Conservation (phyloP, 2,797 vertebrate species). For the Falco berigora region DNA sequence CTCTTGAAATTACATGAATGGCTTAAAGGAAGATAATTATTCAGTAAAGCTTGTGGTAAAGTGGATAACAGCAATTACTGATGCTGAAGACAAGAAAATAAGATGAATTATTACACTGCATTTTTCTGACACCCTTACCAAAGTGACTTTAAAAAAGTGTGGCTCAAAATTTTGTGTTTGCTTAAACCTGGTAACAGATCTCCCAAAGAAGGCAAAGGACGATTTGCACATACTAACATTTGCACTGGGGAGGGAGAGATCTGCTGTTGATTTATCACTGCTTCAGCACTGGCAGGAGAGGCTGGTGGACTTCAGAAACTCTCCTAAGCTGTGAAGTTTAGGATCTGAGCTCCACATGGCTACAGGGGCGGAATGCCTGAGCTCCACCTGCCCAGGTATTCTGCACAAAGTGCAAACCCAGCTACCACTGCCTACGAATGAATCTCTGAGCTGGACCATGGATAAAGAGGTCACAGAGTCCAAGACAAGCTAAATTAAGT, state of each 20-base stretch:
- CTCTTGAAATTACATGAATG: not conserved
- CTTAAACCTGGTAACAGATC: not conserved
- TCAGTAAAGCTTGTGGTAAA: slow-evolving; percentile 1
- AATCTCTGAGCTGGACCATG: not conserved
- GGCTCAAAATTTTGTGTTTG: not conserved
- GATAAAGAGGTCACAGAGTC: not conserved
- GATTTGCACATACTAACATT: not conserved
- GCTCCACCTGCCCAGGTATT: not conserved
- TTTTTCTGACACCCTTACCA: not conserved
- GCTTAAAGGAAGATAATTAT: not conserved
- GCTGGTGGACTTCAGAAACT: not conserved
- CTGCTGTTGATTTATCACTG: not conserved
- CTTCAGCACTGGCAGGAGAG: not conserved
- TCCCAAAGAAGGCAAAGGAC: not conserved
- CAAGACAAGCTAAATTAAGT: not conserved
- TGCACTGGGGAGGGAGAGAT: not conserved
- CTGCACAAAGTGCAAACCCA: not conserved
- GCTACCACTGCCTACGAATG: not conserved
- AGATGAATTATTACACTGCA: not conserved
- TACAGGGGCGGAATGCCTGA: not conserved
- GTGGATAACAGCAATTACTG: not conserved
- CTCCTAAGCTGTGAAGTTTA: not conserved
- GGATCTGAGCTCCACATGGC: not conserved
- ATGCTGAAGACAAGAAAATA: not conserved
- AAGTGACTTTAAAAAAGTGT: not conserved